Evolutionary conservation across 2,113 vertebrate species (phyloP).

Genomic region (Cebus imitator): DNA sequence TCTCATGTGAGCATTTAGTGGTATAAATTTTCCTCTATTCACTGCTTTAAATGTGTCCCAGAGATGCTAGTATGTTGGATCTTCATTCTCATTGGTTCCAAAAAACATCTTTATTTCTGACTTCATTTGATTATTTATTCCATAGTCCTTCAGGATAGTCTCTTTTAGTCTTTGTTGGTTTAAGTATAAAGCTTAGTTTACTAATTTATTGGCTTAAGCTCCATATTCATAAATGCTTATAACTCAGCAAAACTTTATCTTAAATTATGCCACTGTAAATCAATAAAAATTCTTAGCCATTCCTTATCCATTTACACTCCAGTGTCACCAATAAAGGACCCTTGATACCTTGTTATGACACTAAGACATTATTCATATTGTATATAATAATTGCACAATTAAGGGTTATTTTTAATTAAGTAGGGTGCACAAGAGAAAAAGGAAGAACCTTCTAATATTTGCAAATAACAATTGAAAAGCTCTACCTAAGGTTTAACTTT

Average conservation of each 20-base stretch:
- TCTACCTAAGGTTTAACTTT: neutral
- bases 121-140: no score
- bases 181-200: neutral
- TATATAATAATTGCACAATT: neutral
- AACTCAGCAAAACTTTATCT: neutral
- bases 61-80: no score
- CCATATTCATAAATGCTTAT: neutral
- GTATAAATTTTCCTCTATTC: no score
- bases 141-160: no score
- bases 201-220: neutral
- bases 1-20: no score
- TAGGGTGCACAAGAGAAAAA: neutral
- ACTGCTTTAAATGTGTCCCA: no score
- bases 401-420: neutral
- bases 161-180: neutral
- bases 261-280: neutral
- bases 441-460: neutral
- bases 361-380: neutral
- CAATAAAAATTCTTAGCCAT: neutral
- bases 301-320: neutral
- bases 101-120: no score
- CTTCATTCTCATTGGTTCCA: no score
- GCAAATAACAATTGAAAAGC: neutral
- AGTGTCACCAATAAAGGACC: neutral
- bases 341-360: neutral